Conservation (phyloP, 2,113 vertebrate genomes). For the Sminthopsis crassicaudata region DNA sequence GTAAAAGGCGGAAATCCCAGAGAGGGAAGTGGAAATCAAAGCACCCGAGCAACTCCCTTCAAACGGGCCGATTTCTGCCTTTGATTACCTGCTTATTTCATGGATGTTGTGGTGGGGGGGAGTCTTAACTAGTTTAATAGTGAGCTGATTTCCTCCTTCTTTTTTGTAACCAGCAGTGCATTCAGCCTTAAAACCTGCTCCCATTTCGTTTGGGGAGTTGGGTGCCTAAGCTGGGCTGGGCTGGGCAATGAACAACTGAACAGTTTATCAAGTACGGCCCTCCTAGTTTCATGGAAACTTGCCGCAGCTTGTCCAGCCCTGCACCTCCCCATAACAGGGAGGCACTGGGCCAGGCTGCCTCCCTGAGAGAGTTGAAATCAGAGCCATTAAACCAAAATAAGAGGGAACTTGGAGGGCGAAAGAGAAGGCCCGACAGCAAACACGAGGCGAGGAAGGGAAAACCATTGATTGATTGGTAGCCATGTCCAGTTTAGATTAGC, state of each 20-base stretch:
- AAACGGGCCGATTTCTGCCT: slow-evolving; percentile 6
- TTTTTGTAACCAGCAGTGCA: neutral
- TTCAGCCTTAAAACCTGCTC: slow-evolving; percentile 21
- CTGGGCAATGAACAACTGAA: neutral
- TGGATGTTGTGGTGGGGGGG: neutral
- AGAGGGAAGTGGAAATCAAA: neutral
- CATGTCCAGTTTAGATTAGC: neutral
- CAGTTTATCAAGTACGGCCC: neutral
- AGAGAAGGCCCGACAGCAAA: neutral
- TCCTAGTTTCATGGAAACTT: neutral
- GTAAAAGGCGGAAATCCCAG: neutral
- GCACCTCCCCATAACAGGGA: rapidly evolving
- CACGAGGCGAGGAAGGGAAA: neutral
- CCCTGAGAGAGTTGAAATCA: neutral
- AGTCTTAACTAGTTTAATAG: slow-evolving; percentile 27
- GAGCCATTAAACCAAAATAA: neutral
- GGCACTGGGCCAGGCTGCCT: neutral
- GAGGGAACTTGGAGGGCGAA: neutral
- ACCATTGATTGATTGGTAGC: neutral
- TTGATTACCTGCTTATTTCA: neutral
- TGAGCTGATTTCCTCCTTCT: neutral
- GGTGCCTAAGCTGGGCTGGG: neutral
- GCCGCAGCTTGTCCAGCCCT: neutral
- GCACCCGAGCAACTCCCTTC: slow-evolving; percentile 8
- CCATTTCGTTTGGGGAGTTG: slow-evolving; percentile 23